phyloP scores from a whole-genome alignment of 2,113 vertebrate species.

The Silurus glanis region DNA sequence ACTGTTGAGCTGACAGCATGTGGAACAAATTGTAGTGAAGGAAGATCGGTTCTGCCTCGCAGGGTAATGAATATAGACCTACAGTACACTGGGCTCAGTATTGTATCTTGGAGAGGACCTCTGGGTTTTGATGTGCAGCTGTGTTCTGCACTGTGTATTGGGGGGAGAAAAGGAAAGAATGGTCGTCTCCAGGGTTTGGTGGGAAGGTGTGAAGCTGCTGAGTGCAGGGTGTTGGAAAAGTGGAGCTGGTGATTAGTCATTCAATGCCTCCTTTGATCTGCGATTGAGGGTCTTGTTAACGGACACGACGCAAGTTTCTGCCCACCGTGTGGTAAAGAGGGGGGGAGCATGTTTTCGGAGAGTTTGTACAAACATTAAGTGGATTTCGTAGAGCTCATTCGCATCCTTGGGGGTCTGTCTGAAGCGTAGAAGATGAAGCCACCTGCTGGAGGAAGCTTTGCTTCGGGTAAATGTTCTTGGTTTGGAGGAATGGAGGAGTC shows the following conservation, averaged over 20 bases:
- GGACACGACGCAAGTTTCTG: constrained; percentile 29
- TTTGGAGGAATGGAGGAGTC: background rate
- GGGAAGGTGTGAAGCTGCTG: constrained; percentile 45
- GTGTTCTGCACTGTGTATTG: constrained; percentile 30
- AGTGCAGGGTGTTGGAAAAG: constrained; percentile 40
- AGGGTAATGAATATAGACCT: constrained; percentile 44
- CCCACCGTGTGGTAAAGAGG: background rate
- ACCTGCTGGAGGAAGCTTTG: background rate
- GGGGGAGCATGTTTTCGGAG: too few relatives aligned
- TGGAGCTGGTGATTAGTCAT: constrained; percentile 49
- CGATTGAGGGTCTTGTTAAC: constrained; percentile 62
- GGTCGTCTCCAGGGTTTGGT: constrained; percentile 43
- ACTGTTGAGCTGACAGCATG: constrained; percentile 58
- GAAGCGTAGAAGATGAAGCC: background rate
- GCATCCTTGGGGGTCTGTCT: background rate
- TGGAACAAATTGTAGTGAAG: constrained; percentile 44
- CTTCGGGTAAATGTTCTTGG: background rate
- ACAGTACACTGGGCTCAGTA: constrained; percentile 21
- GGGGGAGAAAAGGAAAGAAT: background rate
- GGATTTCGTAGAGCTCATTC: background rate
- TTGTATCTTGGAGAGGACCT: background rate
- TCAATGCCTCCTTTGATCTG: constrained; percentile 51
- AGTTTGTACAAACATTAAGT: background rate
- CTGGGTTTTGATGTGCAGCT: constrained; percentile 24
- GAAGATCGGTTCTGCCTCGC: constrained; percentile 39